Conservation (phyloP, 2,888 invertebrate species). For the Melikaiella ostensackeni region DNA sequence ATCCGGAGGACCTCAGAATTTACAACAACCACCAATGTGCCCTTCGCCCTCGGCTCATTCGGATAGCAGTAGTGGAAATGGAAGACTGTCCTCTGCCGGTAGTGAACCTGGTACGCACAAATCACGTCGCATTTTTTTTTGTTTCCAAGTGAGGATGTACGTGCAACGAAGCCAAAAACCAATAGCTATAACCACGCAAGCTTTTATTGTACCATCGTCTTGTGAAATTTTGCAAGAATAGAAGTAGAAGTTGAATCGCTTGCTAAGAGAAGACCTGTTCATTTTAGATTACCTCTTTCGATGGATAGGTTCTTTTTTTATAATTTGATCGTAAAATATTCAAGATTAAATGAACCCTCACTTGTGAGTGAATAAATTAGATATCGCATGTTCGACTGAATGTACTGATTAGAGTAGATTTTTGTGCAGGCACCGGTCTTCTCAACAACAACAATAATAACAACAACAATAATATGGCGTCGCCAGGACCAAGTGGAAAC, state of each 20-base stretch:
- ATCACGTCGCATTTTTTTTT: slow-evolving; percentile 45
- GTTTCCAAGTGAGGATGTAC: slow-evolving; percentile 11
- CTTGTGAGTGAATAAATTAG: not conserved
- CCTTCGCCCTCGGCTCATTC: slow-evolving; percentile 92
- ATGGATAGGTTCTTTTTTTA: not conserved
- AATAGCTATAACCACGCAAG: slow-evolving; percentile 14
- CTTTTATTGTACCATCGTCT: slow-evolving; percentile 9
- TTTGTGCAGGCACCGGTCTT: slow-evolving; percentile 82
- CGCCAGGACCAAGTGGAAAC: slow-evolving; percentile 75
- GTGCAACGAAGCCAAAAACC: slow-evolving; percentile 8
- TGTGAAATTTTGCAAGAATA: not conserved
- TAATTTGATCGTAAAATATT: not conserved
- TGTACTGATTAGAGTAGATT: slow-evolving; percentile 76
- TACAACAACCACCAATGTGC: slow-evolving; percentile 83
- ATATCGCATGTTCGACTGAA: slow-evolving; percentile 39
- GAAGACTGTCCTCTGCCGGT: slow-evolving; percentile 88
- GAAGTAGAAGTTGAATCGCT: not conserved
- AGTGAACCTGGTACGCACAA: slow-evolving; percentile 82
- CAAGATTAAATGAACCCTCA: slow-evolving; percentile 46
- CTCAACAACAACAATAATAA: slow-evolving; percentile 85
- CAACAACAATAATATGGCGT: slow-evolving; percentile 80
- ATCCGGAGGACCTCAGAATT: slow-evolving; percentile 75
- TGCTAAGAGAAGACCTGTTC: not conserved
- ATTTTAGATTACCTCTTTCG: not conserved
- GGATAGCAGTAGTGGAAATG: slow-evolving; percentile 90